phyloP scores from a whole-genome alignment of 2,888 invertebrate species.

The Tillus elongatus region DNA sequence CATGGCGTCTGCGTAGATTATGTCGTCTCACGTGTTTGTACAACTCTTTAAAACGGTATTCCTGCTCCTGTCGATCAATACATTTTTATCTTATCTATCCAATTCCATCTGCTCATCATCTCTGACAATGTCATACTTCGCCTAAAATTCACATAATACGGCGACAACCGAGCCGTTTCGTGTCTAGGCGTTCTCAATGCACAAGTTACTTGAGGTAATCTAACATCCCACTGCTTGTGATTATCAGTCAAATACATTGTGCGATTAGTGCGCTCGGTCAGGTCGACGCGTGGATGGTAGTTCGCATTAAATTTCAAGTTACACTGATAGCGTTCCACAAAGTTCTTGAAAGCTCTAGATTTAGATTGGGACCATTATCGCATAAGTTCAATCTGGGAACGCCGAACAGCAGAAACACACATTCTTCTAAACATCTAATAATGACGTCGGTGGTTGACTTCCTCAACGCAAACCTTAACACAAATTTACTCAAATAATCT shows the following conservation, averaged over 20 bases:
- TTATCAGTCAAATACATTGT: conserved; percentile 23
- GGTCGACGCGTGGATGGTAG: conserved; percentile 29
- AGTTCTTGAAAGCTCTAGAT: no score
- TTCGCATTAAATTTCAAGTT: no score
- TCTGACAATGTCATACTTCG: conserved; percentile 14
- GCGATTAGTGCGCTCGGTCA: conserved; percentile 27
- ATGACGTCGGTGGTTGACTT: conserved; percentile 18
- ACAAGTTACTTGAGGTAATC: conserved; percentile 18
- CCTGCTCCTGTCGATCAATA: no score
- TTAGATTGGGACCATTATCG: conserved; percentile 29
- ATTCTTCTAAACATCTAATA: conserved; percentile 17
- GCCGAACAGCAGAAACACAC: conserved; percentile 24
- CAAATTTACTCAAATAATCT: conserved; percentile 22
- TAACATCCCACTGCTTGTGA: conserved; percentile 22
- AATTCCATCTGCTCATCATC: no score
- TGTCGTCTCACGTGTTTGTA: no score
- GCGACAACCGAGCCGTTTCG: conserved; percentile 17
- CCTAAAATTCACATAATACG: conserved; percentile 19
- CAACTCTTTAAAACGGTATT: no score
- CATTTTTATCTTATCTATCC: no score
- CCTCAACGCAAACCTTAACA: conserved; percentile 20
- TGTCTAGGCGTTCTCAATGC: conserved; percentile 19
- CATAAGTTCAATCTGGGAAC: conserved; percentile 21
- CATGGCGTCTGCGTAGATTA: conserved; percentile 8
- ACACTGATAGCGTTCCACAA: no score